Percentiles rank a stretch among this genome's conserved stretches.
phyloP scores from a whole-genome alignment of 37 sponge, comb jelly and placozoan species.

The Theonella swinhoei region DNA sequence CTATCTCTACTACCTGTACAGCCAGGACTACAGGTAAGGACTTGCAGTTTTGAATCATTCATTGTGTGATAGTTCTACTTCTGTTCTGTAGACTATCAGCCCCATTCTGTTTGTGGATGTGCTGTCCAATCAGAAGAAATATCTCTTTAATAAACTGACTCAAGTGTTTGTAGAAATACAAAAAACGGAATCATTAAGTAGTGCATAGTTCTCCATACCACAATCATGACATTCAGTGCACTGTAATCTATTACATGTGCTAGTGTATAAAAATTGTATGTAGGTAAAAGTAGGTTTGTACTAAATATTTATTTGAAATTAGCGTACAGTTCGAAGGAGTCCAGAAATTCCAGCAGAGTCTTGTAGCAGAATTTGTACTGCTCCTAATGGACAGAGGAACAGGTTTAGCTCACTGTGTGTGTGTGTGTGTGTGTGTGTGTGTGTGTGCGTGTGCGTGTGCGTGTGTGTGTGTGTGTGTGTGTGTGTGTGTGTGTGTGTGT shows the following conservation, averaged over 20 bases:
- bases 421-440: constrained; percentile 6
- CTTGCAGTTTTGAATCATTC: neutral
- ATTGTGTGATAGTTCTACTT: neutral
- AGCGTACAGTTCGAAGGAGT: constrained; percentile 70
- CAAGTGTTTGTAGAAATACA: constrained; percentile 59
- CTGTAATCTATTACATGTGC: too few relatives aligned
- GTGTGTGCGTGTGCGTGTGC: neutral
- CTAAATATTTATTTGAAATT: constrained; percentile 52
- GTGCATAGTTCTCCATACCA: neutral
- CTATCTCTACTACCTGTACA: constrained; percentile 51
- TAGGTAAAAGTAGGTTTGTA: neutral
- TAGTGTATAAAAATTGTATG: too few relatives aligned
- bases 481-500: neutral
- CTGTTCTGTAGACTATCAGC: constrained; percentile 16
- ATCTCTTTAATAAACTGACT: constrained; percentile 43
- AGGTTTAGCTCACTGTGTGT: too few relatives aligned
- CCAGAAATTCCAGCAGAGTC: constrained; percentile 64
- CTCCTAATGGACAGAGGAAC: too few relatives aligned
- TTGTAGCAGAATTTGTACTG: constrained; percentile 75
- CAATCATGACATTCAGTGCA: too few relatives aligned
- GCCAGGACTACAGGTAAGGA: constrained; percentile 71
- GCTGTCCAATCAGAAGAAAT: constrained; percentile 60
- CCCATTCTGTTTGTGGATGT: constrained; percentile 43
- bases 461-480: constrained; percentile 6
- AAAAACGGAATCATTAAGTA: neutral